Conservation (phyloP, 2,797 vertebrate species). For the Brachyrhaphis roseni region DNA sequence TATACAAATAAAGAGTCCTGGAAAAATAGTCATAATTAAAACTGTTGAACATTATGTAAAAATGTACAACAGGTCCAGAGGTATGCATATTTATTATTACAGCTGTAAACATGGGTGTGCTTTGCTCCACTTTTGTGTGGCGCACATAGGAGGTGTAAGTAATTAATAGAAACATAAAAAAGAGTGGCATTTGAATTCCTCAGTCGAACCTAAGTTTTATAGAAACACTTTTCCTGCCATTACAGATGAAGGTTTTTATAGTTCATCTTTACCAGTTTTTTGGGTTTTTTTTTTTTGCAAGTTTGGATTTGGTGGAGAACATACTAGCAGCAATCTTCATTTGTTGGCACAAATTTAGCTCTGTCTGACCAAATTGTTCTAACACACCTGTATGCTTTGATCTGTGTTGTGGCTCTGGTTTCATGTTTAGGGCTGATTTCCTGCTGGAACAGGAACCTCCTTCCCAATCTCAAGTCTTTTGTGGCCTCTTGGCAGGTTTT, state of each 20-base stretch:
- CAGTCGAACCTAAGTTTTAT: background rate
- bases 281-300: too few relatives aligned
- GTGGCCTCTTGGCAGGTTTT: background rate
- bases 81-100: background rate
- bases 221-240: background rate
- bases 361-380: background rate
- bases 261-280: background rate
- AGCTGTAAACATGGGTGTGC: background rate
- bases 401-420: background rate
- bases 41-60: background rate
- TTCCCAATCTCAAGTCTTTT: background rate
- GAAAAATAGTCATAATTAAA: background rate
- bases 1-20: conserved; percentile 7
- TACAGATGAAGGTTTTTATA: background rate
- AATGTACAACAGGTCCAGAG: background rate
- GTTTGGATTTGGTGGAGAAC: background rate
- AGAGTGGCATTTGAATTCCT: background rate
- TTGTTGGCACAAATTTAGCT: background rate
- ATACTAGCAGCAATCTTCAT: background rate
- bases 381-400: background rate
- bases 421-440: background rate
- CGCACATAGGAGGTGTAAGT: background rate
- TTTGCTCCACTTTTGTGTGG: background rate
- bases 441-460: background rate
- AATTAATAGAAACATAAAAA: background rate